A percentile compares a stretch with the other conserved stretches of the same genome.
Evolutionary conservation across 2,113 vertebrate species (phyloP).

Genomic region (Crocuta crocuta): DNA sequence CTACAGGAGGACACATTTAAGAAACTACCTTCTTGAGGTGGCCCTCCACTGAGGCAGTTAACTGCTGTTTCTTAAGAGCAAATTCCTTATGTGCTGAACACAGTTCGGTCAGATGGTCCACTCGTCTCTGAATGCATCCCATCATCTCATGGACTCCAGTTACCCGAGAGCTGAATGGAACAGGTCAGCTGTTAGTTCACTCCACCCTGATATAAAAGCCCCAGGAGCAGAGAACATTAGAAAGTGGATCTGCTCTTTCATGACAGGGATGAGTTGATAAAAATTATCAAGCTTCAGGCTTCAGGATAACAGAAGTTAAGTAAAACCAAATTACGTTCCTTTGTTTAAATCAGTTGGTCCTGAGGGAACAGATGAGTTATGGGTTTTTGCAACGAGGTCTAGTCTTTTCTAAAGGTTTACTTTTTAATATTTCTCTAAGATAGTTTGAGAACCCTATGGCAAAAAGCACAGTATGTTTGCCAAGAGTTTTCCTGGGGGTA

Average conservation of each 20-base stretch:
- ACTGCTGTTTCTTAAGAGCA: conserved; percentile 85
- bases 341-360: conserved; percentile 25
- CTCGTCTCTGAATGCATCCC: conserved; percentile 85
- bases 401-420: conserved; percentile 32
- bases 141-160: conserved; percentile 88
- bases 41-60: conserved; percentile 85
- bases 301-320: conserved; percentile 58
- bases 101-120: conserved; percentile 84
- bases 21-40: conserved; percentile 89
- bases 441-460: conserved; percentile 44
- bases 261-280: not conserved
- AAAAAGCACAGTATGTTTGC: conserved; percentile 45
- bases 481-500: conserved; percentile 30
- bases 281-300: not conserved
- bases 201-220: not conserved
- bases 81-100: conserved; percentile 83
- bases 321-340: not conserved
- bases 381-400: conserved; percentile 18
- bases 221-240: not conserved
- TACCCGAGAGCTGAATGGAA: conserved; percentile 83
- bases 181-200: conserved; percentile 61
- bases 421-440: conserved; percentile 61
- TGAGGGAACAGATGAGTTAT: not conserved
- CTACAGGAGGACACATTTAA: not conserved
- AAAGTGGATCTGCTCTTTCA: not conserved